Base-by-base conservation (phyloP, 1,140 invertebrate species). In the Caerostris darwini region DNA sequence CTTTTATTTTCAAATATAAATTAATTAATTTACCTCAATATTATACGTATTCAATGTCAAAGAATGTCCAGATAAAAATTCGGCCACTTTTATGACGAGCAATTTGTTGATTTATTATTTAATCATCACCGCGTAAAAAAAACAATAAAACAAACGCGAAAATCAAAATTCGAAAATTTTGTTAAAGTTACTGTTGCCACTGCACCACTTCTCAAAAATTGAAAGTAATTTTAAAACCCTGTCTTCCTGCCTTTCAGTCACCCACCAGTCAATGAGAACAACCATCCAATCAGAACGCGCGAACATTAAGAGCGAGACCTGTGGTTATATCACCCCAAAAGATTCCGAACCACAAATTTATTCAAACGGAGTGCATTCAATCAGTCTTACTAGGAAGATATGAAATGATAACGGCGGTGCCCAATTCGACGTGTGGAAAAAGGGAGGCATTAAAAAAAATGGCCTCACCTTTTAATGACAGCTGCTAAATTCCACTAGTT, bases 381-480 rank as follows among this genome's bases (percentile, higher is more conserved):
- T 87, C 59, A 50, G 34, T 3, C 61, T 14, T 64, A n/a, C n/a
- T n/a, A 10, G 59, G 64, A 87, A 61, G 85, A 64, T 87, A 59
- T 5, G 59, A 87, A 64, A 64, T 61, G 85, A 87, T 64, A 87
- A 61, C 85, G 56, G 57, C 12, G 8, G 7, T 56, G 50, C 19
- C 53, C 53, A 57, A 83, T 83, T 83, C 50, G 34, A 8, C 7
- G 5, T 19, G 53, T 77, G 71, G 53, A 57, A 58, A 83, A 58
- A 56, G 56, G 34, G 34, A 57, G 3, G 71, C 4, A 12, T n/a
- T 2, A 56, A 57, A 83, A 58, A 58, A 83, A 58, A 57, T 3
- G 71, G 3, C 10, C n/a, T 87, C n/a, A 19, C n/a, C 85, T 61
- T 77, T 87, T 87, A 87, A 87, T 64, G 59, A 61, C 59, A 57